Evolutionary conservation across 2,888 invertebrate species (phyloP), one percentile per base, ranked within the genome.

Genomic region (Gastrophysa polygoni): DNA sequence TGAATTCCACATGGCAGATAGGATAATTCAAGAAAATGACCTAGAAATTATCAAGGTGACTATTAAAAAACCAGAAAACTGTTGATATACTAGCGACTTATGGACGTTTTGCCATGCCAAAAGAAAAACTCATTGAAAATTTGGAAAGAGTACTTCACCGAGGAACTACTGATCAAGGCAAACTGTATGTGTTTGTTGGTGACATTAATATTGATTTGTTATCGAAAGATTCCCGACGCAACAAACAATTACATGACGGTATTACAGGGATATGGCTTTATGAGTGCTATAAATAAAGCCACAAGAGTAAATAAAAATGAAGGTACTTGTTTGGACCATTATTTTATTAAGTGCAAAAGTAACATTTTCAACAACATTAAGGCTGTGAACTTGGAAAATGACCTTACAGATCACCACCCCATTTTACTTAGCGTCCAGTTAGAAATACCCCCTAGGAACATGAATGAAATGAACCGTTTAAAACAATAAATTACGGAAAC

Each of bases 221-320:
- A 17, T 14, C 18, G 16, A 47, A 6, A 16, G 34, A 57, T 18
- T 24, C n/a, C 16, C 4, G 49, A 32, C 2, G 28, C 32, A 57
- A 57, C 57, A 11, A 62, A 51, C 44, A 49, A 59, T 24, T 62
- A 58, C 52, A 29, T 52, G 38, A 59, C 58, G 5, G 10, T 59
- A 24, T 43, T 62, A 46, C 49, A 62, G 24, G 34, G 51, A 28
- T 54, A 52, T 58, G 62, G 58, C n/a, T 57, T 51, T 55, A n/a
- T 51, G n/a, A 55, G 59, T 59, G 28, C 21, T 28, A 55, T 59
- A 8, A 57, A 61, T 20, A 51, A 50, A 24, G 17, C 29, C 14
- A 63, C 59, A 18, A 59, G 63, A 46, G 14, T 34, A 48, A 32
- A 20, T 7, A 54, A 50, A 28, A 38, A 59, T 17, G 11, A 43